Evolutionary conservation across 2,888 invertebrate species (phyloP), one percentile per base, ranked within the genome.

Genomic region (Blomia tropicalis): DNA sequence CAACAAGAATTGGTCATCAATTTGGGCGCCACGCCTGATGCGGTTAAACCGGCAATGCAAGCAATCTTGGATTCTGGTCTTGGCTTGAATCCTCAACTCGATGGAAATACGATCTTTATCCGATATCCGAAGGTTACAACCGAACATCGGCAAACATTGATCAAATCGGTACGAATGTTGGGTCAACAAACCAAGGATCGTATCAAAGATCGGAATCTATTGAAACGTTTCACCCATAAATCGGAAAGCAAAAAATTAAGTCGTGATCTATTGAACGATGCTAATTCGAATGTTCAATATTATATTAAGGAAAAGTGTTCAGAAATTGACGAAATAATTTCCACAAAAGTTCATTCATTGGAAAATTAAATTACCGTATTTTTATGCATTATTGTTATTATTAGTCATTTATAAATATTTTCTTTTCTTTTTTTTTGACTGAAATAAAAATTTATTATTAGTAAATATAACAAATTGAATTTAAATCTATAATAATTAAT

Each of bases 71-170:
- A 80, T 41, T 88, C 89, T 64, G 90, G 91, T 11, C 81, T 93
- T 78, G 90, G 90, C 74, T 76, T 93, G 62, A 92, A 88, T 76
- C 90, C 92, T 0, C 92, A 93, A 72, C 90, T 91, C 74, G 93
- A 95, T 72, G 91, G 91, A 25, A 90, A 88, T 1, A 87, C 85
- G 1, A 74, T 95, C 56, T 92, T 81, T 74, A 79, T 95, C 59
- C 86, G 88, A 41, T 80, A 91, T 67, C 90, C 92, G 14, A 91
- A 89, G 75, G 85, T 96, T 0, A 93, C 95, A 0, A 85, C 85
- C 72, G 93, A 96, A 72, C 86, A 92, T 71, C 79, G 95, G 67
- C 92, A 93, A 75, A 80, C 79, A 64, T 77, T 96, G 64, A 83
- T 87, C 0, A 90, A 88, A 75, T 87, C 83, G 78, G 92, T 93